Conservation (phyloP, 2,113 vertebrate species). For the Halcyon malimbica region DNA sequence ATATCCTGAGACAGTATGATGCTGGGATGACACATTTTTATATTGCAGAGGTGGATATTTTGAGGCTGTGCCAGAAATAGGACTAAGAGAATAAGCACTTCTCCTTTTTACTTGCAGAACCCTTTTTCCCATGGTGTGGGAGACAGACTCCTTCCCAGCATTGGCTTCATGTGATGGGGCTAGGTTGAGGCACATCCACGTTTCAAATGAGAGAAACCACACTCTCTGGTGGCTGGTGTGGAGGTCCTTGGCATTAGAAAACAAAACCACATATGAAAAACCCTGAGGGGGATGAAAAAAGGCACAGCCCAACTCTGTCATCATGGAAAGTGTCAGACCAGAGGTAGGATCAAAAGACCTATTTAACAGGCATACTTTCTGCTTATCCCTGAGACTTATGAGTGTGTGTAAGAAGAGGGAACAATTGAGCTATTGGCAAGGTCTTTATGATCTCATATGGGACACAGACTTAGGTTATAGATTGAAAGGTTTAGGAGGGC, state of each 20-base stretch:
- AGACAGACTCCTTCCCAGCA: not conserved
- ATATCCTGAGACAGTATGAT: not conserved
- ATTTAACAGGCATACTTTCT: not conserved
- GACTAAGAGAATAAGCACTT: not conserved
- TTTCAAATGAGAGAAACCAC: not conserved
- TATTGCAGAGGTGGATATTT: not conserved
- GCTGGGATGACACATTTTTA: not conserved
- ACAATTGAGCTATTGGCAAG: not conserved
- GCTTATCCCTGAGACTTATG: not conserved
- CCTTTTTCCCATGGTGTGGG: not conserved
- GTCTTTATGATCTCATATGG: not conserved
- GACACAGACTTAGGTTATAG: not conserved
- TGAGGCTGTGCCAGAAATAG: not conserved
- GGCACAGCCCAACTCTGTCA: not conserved
- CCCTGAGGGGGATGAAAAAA: not conserved
- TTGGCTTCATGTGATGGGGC: accelerated
- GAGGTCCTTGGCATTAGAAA: not conserved
- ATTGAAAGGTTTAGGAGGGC: not conserved
- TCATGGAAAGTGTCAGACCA: not conserved
- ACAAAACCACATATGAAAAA: not conserved
- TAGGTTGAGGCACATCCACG: not conserved
- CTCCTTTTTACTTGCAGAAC: not conserved
- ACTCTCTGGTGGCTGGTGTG: too few species aligned
- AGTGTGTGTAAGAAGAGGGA: not conserved
- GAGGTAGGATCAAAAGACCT: not conserved